Percentiles rank a stretch among this genome's conserved stretches.
These are phyloP conservation scores for Hemistola chrysoprasaria DNA, from an alignment of 2,888 invertebrate genomes.

Conservation along the genomic window DNA sequence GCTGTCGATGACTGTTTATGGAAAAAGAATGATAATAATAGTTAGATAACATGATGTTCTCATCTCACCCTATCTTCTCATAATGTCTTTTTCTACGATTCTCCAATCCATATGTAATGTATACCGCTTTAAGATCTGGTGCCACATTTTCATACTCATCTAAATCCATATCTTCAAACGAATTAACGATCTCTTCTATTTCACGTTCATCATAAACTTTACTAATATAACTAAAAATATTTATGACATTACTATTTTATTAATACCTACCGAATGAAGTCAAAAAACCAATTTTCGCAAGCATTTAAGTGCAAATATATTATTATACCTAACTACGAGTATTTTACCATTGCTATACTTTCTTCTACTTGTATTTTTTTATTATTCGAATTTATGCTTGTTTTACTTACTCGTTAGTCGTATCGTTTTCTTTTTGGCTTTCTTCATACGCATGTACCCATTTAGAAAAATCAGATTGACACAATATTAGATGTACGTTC, in stretches of 20 bases:
- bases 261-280: not conserved
- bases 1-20: too few relatives aligned
- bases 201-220: constrained; percentile 59
- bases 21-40: too few relatives aligned
- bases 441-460: constrained; percentile 67
- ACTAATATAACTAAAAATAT: constrained; percentile 36
- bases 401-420: constrained; percentile 57
- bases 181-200: constrained; percentile 52
- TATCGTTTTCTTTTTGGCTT: constrained; percentile 50
- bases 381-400: too few relatives aligned
- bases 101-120: constrained; percentile 58
- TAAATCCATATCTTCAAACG: constrained; percentile 60
- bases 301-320: too few relatives aligned
- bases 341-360: too few relatives aligned
- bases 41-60: too few relatives aligned
- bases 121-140: constrained; percentile 58
- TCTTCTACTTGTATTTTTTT: too few relatives aligned
- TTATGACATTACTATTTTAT: not conserved
- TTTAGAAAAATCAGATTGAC: constrained; percentile 63
- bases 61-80: constrained; percentile 40
- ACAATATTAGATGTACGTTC: constrained; percentile 63
- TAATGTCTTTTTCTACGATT: constrained; percentile 49
- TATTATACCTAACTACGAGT: too few relatives aligned
- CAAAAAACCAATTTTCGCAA: too few relatives aligned
- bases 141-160: constrained; percentile 57